Conservation (phyloP, 2,888 invertebrate species). For the Sarcophaga variegata region DNA sequence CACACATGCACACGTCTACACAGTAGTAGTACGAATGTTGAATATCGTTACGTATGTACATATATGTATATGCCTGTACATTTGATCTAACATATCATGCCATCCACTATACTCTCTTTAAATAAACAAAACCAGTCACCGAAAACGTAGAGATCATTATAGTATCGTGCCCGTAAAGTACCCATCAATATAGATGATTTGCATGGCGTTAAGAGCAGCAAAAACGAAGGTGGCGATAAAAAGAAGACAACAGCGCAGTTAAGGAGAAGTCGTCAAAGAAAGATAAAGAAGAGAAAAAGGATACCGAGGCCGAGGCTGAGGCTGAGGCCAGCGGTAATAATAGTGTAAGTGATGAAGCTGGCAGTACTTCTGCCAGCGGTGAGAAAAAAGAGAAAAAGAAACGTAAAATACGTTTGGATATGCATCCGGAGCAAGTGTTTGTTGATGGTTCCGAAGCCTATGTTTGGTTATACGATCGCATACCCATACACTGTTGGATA, state of each 20-base stretch:
- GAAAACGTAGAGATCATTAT: constrained; percentile 23
- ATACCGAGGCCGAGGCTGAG: constrained; percentile 72
- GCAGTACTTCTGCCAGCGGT: constrained; percentile 51
- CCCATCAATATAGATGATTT: constrained; percentile 82
- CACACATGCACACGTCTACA: too few species aligned
- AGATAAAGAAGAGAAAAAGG: constrained; percentile 73
- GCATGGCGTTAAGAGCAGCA: constrained; percentile 77
- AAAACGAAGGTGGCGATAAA: constrained; percentile 63
- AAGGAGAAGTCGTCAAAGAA: constrained; percentile 63
- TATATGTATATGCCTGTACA: constrained; percentile 6
- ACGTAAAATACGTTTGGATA: constrained; percentile 96
- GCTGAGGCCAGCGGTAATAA: constrained; percentile 72
- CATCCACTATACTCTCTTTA: constrained; percentile 82
- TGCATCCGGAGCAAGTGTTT: constrained; percentile 97
- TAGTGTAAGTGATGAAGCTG: constrained; percentile 70
- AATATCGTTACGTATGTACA: too few species aligned
- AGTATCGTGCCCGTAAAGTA: constrained; percentile 92
- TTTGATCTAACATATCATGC: constrained; percentile 34
- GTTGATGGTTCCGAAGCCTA: constrained; percentile 97
- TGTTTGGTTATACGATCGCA: constrained; percentile 99
- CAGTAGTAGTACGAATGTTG: too few species aligned
- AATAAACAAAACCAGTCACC: constrained; percentile 46
- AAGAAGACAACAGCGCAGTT: constrained; percentile 57
- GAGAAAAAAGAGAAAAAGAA: constrained; percentile 85
- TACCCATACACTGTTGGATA: constrained; percentile 96